Percentiles rank a stretch among this genome's conserved stretches.
Evolutionary conservation across 2,113 vertebrate species (phyloP).

Genomic region (Rissa tridactyla): DNA sequence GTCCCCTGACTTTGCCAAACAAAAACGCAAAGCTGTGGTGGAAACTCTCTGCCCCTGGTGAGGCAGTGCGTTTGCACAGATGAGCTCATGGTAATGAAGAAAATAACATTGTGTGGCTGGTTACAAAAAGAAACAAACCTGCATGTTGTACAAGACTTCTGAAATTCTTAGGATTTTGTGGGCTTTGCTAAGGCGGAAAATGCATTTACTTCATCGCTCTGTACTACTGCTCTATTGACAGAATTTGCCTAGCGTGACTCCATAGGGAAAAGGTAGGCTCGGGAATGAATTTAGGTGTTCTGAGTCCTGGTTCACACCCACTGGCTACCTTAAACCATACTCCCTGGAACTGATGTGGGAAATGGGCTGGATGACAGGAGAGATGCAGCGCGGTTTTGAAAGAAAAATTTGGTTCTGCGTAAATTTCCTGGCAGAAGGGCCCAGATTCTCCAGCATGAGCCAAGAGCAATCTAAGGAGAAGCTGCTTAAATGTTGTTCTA

Average conservation of each 20-base stretch:
- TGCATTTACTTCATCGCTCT: neutral
- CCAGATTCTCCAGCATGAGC: neutral
- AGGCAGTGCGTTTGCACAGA: neutral
- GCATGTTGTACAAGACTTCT: neutral
- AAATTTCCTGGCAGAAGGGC: neutral
- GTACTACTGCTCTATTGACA: neutral
- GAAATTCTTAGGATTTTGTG: neutral
- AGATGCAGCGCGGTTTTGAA: neutral
- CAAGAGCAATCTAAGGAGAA: neutral
- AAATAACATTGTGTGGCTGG: neutral
- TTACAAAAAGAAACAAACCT: neutral
- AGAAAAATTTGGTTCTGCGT: neutral
- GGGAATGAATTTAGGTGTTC: neutral
- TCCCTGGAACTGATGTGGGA: neutral
- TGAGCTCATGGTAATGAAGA: neutral
- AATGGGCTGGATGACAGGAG: neutral
- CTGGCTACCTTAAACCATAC: neutral
- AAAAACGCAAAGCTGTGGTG: neutral
- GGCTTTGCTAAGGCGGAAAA: neutral
- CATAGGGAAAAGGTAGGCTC: neutral
- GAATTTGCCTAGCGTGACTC: neutral
- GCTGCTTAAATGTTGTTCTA: neutral
- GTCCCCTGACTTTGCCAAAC: neutral
- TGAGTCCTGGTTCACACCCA: neutral
- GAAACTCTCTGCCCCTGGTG: accelerated